Evolutionary conservation across 1,140 invertebrate genomes (phyloP).

Genomic region (Drosophila mauritiana): DNA sequence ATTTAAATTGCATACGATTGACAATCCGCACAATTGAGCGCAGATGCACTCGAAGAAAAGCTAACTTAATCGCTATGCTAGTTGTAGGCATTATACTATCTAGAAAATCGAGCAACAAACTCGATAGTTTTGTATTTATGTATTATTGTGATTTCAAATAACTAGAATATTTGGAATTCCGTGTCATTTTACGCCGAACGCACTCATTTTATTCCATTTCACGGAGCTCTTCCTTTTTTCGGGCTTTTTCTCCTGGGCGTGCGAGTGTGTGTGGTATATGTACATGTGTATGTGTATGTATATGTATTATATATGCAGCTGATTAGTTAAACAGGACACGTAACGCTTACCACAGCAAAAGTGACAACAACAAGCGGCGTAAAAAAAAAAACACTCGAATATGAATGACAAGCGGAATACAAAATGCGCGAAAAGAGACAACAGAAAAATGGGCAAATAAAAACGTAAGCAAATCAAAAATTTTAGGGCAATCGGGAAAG

Average conservation of each 20-base stretch:
- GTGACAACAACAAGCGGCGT: conserved; percentile 50
- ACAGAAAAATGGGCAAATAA: conserved; percentile 34
- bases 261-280: too few relatives aligned
- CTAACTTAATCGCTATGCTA: background rate
- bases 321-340: conserved; percentile 76
- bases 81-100: too few relatives aligned
- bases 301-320: conserved; percentile 3
- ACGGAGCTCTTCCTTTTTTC: conserved; percentile 18
- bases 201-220: conserved; percentile 23
- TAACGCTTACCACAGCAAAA: conserved; percentile 74
- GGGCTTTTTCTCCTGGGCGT: background rate
- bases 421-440: conserved; percentile 27
- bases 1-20: conserved; percentile 82
- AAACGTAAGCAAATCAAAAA: conserved; percentile 49
- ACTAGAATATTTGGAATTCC: too few relatives aligned
- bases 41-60: conserved; percentile 19
- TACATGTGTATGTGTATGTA: background rate
- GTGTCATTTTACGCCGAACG: too few relatives aligned
- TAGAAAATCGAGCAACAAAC: too few relatives aligned
- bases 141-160: background rate
- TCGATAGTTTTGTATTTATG: too few relatives aligned
- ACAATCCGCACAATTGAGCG: conserved; percentile 60
- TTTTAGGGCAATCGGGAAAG: conserved; percentile 22
- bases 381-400: conserved; percentile 53
- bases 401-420: conserved; percentile 61